phyloP scores from a whole-genome alignment of 1,140 invertebrate species.

The Megalopta genalis region DNA sequence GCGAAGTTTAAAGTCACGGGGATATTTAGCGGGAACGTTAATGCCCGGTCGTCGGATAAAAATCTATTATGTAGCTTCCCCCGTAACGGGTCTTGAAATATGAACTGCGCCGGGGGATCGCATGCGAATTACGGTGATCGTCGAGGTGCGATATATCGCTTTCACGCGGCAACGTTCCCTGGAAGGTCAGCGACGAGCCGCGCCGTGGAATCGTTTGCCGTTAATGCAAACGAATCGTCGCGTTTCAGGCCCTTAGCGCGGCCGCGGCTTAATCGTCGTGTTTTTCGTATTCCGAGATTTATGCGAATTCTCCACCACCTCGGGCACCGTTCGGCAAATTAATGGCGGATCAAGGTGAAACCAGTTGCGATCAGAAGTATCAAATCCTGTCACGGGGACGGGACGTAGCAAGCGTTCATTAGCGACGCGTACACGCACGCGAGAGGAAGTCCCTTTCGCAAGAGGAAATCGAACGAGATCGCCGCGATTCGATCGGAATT shows the following conservation, averaged over 20 bases:
- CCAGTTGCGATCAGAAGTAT: constrained; percentile 37
- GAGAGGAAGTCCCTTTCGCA: background rate
- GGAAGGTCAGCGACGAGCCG: constrained; percentile 1
- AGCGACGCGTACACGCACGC: background rate
- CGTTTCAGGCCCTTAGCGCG: background rate
- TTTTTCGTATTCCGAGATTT: constrained; percentile 19
- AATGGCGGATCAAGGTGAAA: constrained; percentile 36
- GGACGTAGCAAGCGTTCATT: constrained; percentile 8
- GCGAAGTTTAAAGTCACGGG: background rate
- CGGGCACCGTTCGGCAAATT: constrained; percentile 37
- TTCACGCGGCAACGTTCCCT: background rate
- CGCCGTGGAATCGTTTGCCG: background rate
- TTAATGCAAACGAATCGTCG: constrained; percentile 48
- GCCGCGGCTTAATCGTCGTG: constrained; percentile 18
- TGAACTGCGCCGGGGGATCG: constrained; percentile 13
- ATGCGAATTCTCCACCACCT: constrained; percentile 12
- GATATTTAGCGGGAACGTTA: constrained; percentile 6
- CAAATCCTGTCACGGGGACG: background rate
- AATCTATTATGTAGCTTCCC: background rate
- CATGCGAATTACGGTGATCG: constrained; percentile 28
- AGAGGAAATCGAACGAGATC: background rate
- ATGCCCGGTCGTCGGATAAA: background rate
- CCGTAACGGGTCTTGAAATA: constrained; percentile 13
- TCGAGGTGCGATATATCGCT: constrained; percentile 25
- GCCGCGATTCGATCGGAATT: background rate